Conservation (phyloP, 2,888 invertebrate species). For the Temnothorax unifasciatus region DNA sequence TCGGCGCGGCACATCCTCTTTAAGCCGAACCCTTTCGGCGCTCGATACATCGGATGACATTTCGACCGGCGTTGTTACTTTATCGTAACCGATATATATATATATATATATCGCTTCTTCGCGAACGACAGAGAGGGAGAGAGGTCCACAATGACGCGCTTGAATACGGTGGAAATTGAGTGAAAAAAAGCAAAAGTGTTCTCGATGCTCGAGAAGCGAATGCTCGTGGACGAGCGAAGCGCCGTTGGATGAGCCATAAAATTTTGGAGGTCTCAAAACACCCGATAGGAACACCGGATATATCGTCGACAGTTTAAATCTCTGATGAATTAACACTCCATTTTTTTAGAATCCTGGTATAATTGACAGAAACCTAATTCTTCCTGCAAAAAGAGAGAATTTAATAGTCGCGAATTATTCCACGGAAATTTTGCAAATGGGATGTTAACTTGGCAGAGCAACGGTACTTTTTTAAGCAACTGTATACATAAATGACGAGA, state of each 20-base stretch:
- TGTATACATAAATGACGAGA: not conserved
- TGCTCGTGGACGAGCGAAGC: not conserved
- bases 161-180: conserved; percentile 39
- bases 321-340: not conserved
- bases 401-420: not conserved
- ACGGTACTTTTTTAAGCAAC: not conserved
- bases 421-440: not conserved
- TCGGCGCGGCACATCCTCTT: conserved; percentile 33
- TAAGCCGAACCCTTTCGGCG: conserved; percentile 27
- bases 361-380: not conserved
- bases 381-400: not conserved
- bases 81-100: conserved; percentile 10
- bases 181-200: conserved; percentile 23
- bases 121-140: not conserved
- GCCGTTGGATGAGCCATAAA: not conserved
- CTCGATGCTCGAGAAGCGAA: not conserved
- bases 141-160: conserved; percentile 29
- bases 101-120: not conserved
- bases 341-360: not conserved
- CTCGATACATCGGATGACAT: conserved; percentile 31
- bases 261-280: conserved; percentile 2
- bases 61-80: conserved; percentile 24
- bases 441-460: not conserved
- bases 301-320: not conserved
- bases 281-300: not conserved